Evolutionary conservation across 1,140 invertebrate species (phyloP).

Genomic region (Periplaneta americana): DNA sequence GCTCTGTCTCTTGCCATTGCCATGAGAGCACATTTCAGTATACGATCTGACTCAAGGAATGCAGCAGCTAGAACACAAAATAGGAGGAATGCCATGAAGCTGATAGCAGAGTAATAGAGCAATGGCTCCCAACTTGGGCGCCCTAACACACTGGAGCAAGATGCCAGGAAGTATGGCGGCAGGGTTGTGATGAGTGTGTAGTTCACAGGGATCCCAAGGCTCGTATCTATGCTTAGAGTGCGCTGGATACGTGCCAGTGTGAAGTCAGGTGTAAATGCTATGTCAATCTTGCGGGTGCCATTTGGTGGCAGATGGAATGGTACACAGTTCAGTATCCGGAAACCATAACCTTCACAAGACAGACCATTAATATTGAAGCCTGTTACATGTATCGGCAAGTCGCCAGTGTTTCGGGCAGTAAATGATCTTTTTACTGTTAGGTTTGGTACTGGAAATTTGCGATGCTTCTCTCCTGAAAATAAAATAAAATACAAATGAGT

Average conservation of each 20-base stretch:
- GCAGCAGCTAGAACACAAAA: slow-evolving; percentile 61
- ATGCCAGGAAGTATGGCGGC: slow-evolving; percentile 65
- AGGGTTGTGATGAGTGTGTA: slow-evolving; percentile 77
- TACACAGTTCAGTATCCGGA: slow-evolving; percentile 76
- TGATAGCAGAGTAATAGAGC: slow-evolving; percentile 62
- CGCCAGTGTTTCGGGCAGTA: slow-evolving; percentile 82
- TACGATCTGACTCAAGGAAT: slow-evolving; percentile 69
- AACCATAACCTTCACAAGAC: slow-evolving; percentile 82
- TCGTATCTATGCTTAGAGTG: slow-evolving; percentile 51
- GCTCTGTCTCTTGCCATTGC: slow-evolving; percentile 41
- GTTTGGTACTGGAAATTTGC: slow-evolving; percentile 51
- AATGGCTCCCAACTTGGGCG: slow-evolving; percentile 76
- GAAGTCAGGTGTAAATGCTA: slow-evolving; percentile 91
- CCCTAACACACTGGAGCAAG: slow-evolving; percentile 63
- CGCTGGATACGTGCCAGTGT: slow-evolving; percentile 74
- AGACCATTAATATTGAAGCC: slow-evolving; percentile 70
- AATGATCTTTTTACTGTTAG: slow-evolving; percentile 80
- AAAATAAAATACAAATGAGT: slow-evolving; percentile 22
- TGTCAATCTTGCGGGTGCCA: slow-evolving; percentile 77
- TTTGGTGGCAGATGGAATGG: slow-evolving; percentile 78
- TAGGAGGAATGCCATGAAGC: slow-evolving; percentile 55
- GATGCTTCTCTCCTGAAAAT: slow-evolving; percentile 42
- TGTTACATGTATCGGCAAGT: slow-evolving; percentile 69
- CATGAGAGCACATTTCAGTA: slow-evolving; percentile 49
- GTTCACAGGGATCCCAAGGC: slow-evolving; percentile 50